Conservation (phyloP, 2,797 vertebrate species). For the Huso huso region DNA sequence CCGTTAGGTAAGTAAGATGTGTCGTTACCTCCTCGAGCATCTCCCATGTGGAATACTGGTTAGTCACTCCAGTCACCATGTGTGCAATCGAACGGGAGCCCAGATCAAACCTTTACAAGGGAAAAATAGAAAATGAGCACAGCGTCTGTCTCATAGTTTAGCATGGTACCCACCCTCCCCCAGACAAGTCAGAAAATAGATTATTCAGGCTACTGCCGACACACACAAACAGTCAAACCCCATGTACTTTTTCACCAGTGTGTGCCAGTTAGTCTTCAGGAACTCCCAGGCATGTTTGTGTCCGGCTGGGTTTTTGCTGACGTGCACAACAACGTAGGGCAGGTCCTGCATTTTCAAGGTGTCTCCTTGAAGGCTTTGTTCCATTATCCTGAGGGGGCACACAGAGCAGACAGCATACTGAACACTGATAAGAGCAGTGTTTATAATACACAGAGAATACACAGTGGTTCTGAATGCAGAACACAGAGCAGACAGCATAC, state of each 20-base stretch:
- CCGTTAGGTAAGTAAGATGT: neutral
- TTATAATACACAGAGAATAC: too few species aligned
- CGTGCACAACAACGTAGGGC: constrained; percentile 48
- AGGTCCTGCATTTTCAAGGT: constrained; percentile 82
- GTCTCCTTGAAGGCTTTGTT: constrained; percentile 70
- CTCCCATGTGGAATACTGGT: constrained; percentile 70
- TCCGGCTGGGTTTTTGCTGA: constrained; percentile 71
- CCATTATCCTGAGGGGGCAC: constrained; percentile 67
- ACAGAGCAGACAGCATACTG: too few species aligned
- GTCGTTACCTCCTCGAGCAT: constrained; percentile 68
- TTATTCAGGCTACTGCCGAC: too few species aligned
- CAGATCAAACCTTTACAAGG: constrained; percentile 69
- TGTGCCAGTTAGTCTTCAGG: constrained; percentile 69
- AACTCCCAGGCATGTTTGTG: constrained; percentile 76
- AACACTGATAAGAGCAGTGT: too few species aligned
- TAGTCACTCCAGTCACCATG: constrained; percentile 68
- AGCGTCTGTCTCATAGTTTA: too few species aligned
- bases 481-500: too few species aligned
- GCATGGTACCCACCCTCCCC: too few species aligned
- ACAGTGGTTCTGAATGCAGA: too few species aligned
- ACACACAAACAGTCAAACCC: neutral
- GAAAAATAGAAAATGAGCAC: constrained; percentile 9
- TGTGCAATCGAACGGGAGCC: constrained; percentile 57
- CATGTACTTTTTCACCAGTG: constrained; percentile 74
- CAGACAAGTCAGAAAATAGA: too few species aligned